Percentiles rank a stretch among this genome's conserved stretches.
Evolutionary conservation across 2,113 vertebrate species (phyloP).

Genomic region (Halcyon senegalensis): DNA sequence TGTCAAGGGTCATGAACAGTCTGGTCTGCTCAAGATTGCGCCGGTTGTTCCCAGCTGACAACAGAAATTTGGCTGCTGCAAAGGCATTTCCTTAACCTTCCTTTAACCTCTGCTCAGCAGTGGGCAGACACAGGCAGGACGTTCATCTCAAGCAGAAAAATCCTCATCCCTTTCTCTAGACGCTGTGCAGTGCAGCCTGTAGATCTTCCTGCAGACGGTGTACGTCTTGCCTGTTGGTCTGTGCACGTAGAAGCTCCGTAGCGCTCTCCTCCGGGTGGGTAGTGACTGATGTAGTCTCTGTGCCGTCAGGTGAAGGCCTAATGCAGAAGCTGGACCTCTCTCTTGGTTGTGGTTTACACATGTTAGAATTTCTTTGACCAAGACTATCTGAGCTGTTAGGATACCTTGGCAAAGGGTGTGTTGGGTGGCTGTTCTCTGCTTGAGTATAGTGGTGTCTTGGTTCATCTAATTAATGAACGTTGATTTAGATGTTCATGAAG

Average conservation of each 20-base stretch:
- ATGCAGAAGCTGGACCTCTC: neutral
- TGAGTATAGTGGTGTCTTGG: neutral
- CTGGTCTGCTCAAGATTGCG: neutral
- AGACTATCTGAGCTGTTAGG: neutral
- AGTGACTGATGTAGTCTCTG: neutral
- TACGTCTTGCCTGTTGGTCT: neutral
- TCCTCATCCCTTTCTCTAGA: neutral
- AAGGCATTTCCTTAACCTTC: conserved; percentile 40
- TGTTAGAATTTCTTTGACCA: neutral
- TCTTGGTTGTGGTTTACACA: neutral
- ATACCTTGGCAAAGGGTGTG: rapidly evolving
- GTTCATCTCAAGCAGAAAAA: conserved; percentile 2
- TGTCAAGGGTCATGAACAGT: neutral
- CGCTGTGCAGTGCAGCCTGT: neutral
- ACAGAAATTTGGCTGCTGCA: neutral
- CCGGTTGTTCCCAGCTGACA: neutral
- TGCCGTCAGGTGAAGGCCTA: neutral
- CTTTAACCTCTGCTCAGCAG: conserved; percentile 27
- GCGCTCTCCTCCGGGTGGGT: neutral
- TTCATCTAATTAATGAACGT: neutral
- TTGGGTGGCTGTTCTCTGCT: neutral
- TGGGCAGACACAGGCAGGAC: neutral
- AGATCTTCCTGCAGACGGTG: neutral
- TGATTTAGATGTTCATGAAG: neutral
- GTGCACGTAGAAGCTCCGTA: neutral